phyloP scores from a whole-genome alignment of 2,113 vertebrate genomes.

The Gymnorhina tibicen region DNA sequence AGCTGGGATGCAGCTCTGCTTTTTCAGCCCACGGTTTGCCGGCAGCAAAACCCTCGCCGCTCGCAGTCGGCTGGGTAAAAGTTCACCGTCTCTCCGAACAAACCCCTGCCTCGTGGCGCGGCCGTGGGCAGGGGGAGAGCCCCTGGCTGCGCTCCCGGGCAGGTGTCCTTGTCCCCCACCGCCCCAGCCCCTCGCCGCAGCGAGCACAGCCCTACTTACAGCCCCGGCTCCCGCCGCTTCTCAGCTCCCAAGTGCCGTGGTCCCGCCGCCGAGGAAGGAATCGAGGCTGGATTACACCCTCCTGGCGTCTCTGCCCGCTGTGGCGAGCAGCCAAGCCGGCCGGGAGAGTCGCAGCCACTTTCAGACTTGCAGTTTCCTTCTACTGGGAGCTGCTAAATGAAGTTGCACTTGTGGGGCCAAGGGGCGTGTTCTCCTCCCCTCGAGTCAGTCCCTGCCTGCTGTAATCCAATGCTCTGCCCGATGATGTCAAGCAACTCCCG shows the following conservation, averaged over 20 bases:
- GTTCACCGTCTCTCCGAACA: neutral
- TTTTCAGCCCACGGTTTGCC: neutral
- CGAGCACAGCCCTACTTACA: constrained; percentile 30
- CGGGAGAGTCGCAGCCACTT: neutral
- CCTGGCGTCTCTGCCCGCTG: neutral
- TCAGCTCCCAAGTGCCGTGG: neutral
- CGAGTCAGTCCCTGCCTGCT: constrained; percentile 67
- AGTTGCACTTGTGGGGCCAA: constrained; percentile 70
- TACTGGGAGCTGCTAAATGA: constrained; percentile 53
- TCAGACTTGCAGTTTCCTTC: constrained; percentile 39
- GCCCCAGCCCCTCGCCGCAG: neutral
- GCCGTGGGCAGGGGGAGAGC: neutral
- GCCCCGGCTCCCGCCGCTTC: neutral
- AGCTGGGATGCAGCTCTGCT: neutral
- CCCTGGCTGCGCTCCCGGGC: neutral
- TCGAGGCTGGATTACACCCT: neutral
- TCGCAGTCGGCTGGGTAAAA: neutral
- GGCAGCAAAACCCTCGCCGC: neutral
- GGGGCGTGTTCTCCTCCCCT: constrained; percentile 73
- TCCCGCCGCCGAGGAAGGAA: neutral
- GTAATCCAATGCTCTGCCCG: constrained; percentile 74
- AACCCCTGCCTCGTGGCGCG: fast-evolving
- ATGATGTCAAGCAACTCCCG: constrained; percentile 75
- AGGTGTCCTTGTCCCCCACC: neutral
- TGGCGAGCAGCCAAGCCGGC: neutral